Evolutionary conservation across 2,797 vertebrate species (phyloP), one percentile per base, ranked within the genome.

Genomic region (Chelmon rostratus): DNA sequence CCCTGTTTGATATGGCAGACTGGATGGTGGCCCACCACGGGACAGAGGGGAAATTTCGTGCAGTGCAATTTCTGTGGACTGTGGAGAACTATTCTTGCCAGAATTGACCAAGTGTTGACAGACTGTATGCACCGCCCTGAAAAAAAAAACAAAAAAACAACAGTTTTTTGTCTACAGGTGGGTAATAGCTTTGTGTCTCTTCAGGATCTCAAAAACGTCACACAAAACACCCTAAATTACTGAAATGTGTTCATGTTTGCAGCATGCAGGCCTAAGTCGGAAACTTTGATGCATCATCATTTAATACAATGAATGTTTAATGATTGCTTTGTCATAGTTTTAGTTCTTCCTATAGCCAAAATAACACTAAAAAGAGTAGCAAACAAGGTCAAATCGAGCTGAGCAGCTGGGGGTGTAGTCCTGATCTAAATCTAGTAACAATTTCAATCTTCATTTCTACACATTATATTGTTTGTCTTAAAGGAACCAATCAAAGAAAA

Each of bases 31-130:
- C 75, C 78, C 69, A 76, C 9, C 53, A 21, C 76, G 49, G 82
- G 78, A 91, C 86, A 90, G 62, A 82, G 68, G 71, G 69, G 77
- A 81, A 80, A 73, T 79, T 85, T 86, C 73, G 33, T 78, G 79
- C 75, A 67, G 64, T 44, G 69, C 79, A 71, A 31, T 86, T 85
- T 81, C 66, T 87, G 75, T 82, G 73, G 69, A 76, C 64, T 59
- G 58, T 74, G 40, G 76, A 74, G 42, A 83, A 71, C 42, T 18
- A 31, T n/a, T 76, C 49, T 23, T 83, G 71, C 18, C 61, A 83
- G 70, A 71, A 65, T 18, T 54, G 23, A 13, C 50, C n/a, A 56
- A 59, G 58, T 73, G 54, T 84, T 75, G 71, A 71, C 62, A 53
- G 21, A 62, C 46, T 46, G 31, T 46, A 31, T 9, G 21, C 23